Evolutionary conservation across 2,113 vertebrate species (phyloP).

Genomic region (Talpa occidentalis): DNA sequence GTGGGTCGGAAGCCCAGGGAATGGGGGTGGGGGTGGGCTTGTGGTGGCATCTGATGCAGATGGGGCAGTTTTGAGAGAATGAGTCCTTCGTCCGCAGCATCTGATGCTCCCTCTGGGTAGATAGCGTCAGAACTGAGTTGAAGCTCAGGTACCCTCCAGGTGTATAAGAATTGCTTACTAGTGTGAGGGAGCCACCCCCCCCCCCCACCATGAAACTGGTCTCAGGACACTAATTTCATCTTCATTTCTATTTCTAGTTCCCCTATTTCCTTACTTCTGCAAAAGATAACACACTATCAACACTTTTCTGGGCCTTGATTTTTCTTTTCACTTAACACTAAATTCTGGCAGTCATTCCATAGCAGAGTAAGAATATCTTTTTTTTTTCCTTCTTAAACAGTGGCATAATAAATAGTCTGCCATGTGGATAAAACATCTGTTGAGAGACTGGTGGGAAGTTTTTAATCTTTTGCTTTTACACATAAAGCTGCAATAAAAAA

Average conservation of each 20-base stretch:
- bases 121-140: no score
- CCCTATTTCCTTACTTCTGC: neutral
- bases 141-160: no score
- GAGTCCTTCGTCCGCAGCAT: no score
- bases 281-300: neutral
- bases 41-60: neutral
- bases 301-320: neutral
- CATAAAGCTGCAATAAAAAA: neutral
- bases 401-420: no score
- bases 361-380: neutral
- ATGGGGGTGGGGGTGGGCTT: neutral
- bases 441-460: neutral
- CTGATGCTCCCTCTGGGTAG: no score
- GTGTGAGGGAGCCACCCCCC: no score
- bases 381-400: neutral
- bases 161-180: no score
- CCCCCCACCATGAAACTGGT: neutral
- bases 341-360: neutral
- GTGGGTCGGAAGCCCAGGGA: neutral
- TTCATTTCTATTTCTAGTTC: neutral
- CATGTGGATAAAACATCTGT: neutral
- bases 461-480: neutral
- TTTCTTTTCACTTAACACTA: neutral
- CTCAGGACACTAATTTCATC: no score
- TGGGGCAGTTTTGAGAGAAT: no score